Conservation (phyloP, 2,113 vertebrate species). For the Notiomystis cincta region DNA sequence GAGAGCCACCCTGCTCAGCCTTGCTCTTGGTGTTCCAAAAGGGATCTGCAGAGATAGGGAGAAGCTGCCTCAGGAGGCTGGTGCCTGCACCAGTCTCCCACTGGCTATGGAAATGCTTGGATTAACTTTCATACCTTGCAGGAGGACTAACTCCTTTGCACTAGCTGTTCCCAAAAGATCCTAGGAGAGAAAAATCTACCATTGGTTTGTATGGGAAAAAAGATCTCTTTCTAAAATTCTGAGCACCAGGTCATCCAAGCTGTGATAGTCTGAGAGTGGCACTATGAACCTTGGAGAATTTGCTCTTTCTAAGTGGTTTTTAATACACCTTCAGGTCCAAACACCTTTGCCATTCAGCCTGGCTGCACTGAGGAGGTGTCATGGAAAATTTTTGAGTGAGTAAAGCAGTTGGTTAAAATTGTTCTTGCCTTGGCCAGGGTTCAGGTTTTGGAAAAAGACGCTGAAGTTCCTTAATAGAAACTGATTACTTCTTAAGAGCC, state of each 20-base stretch:
- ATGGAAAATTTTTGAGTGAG: neutral
- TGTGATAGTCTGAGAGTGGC: neutral
- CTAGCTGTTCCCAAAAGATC: neutral
- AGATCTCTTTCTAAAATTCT: neutral
- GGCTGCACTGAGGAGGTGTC: fast-evolving
- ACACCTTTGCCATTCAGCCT: neutral
- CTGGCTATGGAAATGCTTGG: neutral
- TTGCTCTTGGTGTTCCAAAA: neutral
- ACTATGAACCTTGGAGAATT: neutral
- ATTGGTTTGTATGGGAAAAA: neutral
- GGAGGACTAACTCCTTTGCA: neutral
- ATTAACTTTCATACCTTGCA: neutral
- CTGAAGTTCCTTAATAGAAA: neutral
- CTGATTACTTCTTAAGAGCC: neutral
- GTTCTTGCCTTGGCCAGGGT: neutral
- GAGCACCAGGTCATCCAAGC: neutral
- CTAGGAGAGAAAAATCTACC: neutral
- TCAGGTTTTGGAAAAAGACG: neutral
- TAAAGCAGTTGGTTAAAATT: neutral
- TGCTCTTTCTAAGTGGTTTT: neutral
- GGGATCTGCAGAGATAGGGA: neutral
- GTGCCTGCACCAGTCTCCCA: neutral
- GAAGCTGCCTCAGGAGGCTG: neutral
- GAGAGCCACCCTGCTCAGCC: neutral
- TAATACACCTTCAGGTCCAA: fast-evolving